Percentiles rank a stretch among this genome's conserved stretches.
Evolutionary conservation across 2,888 invertebrate genomes (phyloP).

Genomic region (Galerucella calmariensis): DNA sequence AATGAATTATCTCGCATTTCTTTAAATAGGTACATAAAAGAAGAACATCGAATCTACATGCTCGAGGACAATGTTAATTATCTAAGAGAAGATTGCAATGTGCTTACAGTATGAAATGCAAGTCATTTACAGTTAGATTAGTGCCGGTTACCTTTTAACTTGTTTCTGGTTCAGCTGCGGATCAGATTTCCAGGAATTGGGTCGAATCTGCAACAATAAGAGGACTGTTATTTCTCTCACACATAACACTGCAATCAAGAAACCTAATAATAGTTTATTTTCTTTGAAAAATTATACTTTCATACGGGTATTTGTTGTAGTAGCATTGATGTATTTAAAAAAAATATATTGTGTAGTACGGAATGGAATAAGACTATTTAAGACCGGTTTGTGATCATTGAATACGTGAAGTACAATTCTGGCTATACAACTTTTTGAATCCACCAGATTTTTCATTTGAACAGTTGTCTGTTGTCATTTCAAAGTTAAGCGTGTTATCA

Average conservation of each 20-base stretch:
- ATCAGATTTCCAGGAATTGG: slow-evolving; percentile 63
- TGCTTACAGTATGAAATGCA: slow-evolving; percentile 3
- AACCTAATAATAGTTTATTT: no score
- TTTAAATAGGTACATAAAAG: neutral
- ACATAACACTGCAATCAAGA: slow-evolving; percentile 21
- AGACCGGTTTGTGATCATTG: no score
- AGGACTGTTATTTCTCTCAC: slow-evolving; percentile 33
- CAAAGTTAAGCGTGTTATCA: no score
- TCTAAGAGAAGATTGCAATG: slow-evolving; percentile 3
- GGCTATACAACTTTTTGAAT: no score
- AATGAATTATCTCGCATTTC: neutral
- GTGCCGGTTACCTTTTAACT: slow-evolving; percentile 55
- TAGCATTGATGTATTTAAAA: no score
- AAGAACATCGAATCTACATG: neutral
- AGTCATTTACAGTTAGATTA: slow-evolving; percentile 10
- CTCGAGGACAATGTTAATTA: neutral
- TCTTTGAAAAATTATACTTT: no score
- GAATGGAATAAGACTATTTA: no score
- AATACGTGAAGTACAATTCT: no score
- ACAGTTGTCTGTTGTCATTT: no score
- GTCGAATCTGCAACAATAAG: slow-evolving; percentile 58
- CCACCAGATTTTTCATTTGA: no score
- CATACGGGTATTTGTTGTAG: no score
- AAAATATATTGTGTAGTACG: no score
- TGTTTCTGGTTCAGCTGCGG: slow-evolving; percentile 61